Base-by-base conservation (phyloP, 2,797 vertebrate genomes). In the Neostethus bicornis region DNA sequence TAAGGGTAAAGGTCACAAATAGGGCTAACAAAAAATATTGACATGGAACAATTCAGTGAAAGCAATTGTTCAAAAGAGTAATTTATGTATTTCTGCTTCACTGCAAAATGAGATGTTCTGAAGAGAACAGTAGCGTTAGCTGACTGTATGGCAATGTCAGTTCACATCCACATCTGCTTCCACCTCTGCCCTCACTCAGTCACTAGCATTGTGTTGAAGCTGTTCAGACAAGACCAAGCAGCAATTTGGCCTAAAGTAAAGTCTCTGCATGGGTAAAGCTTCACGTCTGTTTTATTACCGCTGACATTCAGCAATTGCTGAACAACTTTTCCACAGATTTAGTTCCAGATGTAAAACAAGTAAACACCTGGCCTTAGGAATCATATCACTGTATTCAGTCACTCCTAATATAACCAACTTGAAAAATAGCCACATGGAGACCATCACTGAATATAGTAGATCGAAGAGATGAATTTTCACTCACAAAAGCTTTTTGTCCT, bases 81-180 rank as follows among this genome's bases (percentile, higher is more conserved):
- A 63, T 75, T 43, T 73, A 61, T 63, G 70, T 46, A 60, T 81
- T 84, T 86, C 79, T 85, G 80, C 63, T 86, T 73, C 60, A 8
- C 61, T 85, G 80, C 72, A 70, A 72, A 82, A 85, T 74, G 29
- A 82, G 78, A 84, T 54, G 70, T 81, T 79, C 68, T 75, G 63
- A 67, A 75, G 64, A 60, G 73, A 85, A 79, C 79, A 77, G 69
- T 71, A 74, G 83, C 75, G 75, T 79, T 64, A 70, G 73, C 51
- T 61, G 51, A 65, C 61, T 79, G 45, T 65, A 59, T 55, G 60
- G 9, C 37, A 61, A 80, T 82, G 83, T 85, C 80, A 78, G 68
- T 75, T 85, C 71, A 57, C 49, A 85, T 86, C 65, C 61, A 64
- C 71, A 70, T 68, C 80, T 63, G 46, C 56, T 70, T 71, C 31